Evolutionary conservation across 2,888 invertebrate species (phyloP).

Genomic region (Euzophera pinguis): DNA sequence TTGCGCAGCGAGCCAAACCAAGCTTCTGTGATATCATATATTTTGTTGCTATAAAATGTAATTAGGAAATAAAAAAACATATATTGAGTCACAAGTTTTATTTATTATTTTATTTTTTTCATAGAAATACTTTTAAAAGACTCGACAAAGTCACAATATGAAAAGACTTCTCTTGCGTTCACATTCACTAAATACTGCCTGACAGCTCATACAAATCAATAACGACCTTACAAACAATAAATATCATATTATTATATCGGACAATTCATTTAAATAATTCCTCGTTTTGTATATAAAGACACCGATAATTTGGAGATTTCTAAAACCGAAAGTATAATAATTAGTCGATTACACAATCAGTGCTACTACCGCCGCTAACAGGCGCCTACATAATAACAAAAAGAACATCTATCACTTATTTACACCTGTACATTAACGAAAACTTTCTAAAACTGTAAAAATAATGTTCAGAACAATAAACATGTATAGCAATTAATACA

Average conservation of each 20-base stretch:
- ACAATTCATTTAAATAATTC: conserved; percentile 72
- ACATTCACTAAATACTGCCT: conserved; percentile 67
- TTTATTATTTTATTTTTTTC: conserved; percentile 63
- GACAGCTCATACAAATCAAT: conserved; percentile 66
- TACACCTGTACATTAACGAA: conserved; percentile 77
- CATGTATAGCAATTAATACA: conserved; percentile 45
- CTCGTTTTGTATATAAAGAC: conserved; percentile 41
- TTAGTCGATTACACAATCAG: conserved; percentile 19
- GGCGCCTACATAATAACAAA: conserved; percentile 48
- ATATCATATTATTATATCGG: conserved; percentile 68
- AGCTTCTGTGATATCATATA: neutral
- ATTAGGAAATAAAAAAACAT: conserved; percentile 45
- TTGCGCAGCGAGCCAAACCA: too few relatives aligned
- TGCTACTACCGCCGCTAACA: neutral
- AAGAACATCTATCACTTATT: conserved; percentile 69
- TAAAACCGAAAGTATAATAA: conserved; percentile 17
- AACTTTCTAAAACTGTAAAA: conserved; percentile 66
- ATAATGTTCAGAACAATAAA: conserved; percentile 72
- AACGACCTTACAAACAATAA: conserved; percentile 75
- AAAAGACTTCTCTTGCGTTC: conserved; percentile 67
- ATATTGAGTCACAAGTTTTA: conserved; percentile 65
- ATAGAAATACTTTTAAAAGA: conserved; percentile 78
- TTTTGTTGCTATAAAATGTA: neutral
- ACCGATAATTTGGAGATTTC: conserved; percentile 20
- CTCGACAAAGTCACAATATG: conserved; percentile 75